Evolutionary conservation across 2,888 invertebrate genomes (phyloP).

Genomic region (Tetrapedia diversipes): DNA sequence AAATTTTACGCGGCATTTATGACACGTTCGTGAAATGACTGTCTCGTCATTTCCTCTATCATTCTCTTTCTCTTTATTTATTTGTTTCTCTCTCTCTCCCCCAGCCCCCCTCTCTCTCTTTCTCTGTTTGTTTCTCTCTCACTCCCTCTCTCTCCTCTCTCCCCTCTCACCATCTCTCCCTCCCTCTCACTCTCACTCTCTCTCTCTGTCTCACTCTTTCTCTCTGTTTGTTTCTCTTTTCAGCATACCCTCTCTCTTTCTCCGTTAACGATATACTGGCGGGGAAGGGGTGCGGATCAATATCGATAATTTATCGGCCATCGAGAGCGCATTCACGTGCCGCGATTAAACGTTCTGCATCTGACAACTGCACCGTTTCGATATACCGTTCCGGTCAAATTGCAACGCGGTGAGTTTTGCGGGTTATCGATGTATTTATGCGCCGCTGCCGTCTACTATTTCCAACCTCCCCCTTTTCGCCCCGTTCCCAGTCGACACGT

Average conservation of each 20-base stretch:
- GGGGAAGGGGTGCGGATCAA: not conserved
- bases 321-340: constrained; percentile 50
- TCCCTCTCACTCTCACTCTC: no score
- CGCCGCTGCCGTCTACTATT: constrained; percentile 25
- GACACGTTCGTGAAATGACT: not conserved
- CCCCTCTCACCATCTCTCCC: no score
- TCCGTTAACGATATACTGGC: no score
- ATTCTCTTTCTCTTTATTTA: no score
- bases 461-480: not conserved
- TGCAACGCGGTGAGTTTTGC: constrained; percentile 47
- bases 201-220: no score
- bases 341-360: constrained; percentile 56
- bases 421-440: constrained; percentile 57
- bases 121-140: no score
- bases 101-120: no score
- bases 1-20: constrained; percentile 16
- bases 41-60: no score
- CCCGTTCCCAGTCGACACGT: not conserved
- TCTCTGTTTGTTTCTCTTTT: no score
- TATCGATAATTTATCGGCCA: constrained; percentile 64
- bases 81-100: no score
- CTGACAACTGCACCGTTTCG: constrained; percentile 46
- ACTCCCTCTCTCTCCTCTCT: no score
- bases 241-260: not conserved
- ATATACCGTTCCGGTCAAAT: constrained; percentile 39